Base-by-base conservation (phyloP, 2,113 vertebrate species). In the Elaphurus davidianus region DNA sequence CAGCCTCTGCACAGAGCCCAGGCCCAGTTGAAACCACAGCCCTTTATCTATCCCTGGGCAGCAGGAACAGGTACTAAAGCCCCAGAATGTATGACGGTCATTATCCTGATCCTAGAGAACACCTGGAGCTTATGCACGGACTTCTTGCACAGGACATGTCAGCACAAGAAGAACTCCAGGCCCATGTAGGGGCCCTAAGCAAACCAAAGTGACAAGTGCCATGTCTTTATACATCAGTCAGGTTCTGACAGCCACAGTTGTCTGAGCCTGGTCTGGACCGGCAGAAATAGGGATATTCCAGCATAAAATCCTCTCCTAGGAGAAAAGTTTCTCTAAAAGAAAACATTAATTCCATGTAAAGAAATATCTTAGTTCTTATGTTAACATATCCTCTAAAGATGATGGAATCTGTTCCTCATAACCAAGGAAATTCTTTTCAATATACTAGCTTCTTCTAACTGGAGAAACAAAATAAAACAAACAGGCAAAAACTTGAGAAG, bases 321-420 rank as follows among this genome's bases (percentile, higher is more conserved):
- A 82, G 54, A 43, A 85, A 11, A 83, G 45, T n/a, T 64, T 93
- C 67, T 96, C 45, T 67, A 17, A 95, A 59, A 87, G 40, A 87
- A 92, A 79, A 87, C 36, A n/a, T 81, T 57, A 54, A 87, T 92
- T 87, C n/a, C 23, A 82, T 19, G 33, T 83, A 85, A 33, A 87
- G 79, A 92, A 87, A 87, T 59, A 96, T n/a, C 21, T 97, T 87
- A 64, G 71, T 86, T 94, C 71, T 94, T 33, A 91, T 62, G 30
- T 82, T 79, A 94, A 40, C 30, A 84, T 90, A 87, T 33, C 33
- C 87, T 95, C 57, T 85, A 27, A 94, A 95, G 67, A 47, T 23
- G 17, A 95, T 71, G 43, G 45, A 74, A 43, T 87, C 86, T 93
- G 59, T 81, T 97, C 94, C 57, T 94, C 64, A 71, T 84, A 92